Evolutionary conservation across 2,113 vertebrate genomes (phyloP).

Genomic region (Dipodomys spectabilis): DNA sequence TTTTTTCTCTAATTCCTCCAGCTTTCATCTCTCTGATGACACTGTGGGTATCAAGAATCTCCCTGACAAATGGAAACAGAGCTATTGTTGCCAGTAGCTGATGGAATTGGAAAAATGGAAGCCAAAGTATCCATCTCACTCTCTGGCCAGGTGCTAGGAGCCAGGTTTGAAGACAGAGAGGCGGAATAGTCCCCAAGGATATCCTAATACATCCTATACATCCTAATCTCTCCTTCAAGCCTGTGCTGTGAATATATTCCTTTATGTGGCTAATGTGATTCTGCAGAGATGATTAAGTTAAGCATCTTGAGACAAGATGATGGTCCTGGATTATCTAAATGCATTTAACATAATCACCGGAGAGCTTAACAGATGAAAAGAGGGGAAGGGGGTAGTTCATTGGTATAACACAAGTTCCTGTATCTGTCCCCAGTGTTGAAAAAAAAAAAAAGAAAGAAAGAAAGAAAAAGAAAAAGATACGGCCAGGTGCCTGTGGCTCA

Average conservation of each 20-base stretch:
- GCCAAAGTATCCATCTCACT: constrained; percentile 2
- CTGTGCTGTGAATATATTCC: no score
- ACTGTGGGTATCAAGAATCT: not conserved
- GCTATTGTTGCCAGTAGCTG: not conserved
- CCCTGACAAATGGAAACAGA: constrained; percentile 32
- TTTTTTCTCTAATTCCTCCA: not conserved
- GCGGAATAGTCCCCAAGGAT: not conserved
- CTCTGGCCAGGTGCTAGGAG: constrained; percentile 24
- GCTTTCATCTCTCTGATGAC: not conserved
- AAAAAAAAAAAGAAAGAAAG: no score
- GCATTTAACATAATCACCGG: not conserved
- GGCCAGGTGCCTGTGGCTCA: not conserved
- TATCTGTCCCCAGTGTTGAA: no score
- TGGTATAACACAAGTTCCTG: no score
- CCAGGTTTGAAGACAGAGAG: constrained; percentile 11
- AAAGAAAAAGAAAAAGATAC: no score
- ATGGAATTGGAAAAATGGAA: not conserved
- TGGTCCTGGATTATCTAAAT: not conserved
- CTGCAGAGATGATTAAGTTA: constrained; percentile 31
- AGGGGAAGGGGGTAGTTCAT: no score
- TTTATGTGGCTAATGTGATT: not conserved
- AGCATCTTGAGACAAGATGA: constrained; percentile 24
- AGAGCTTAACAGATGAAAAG: not conserved
- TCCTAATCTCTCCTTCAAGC: not conserved
- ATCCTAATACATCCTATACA: no score